These are phyloP conservation scores for Alces alces DNA, from an alignment of 2,113 vertebrate genomes.

Conservation along the genomic window DNA sequence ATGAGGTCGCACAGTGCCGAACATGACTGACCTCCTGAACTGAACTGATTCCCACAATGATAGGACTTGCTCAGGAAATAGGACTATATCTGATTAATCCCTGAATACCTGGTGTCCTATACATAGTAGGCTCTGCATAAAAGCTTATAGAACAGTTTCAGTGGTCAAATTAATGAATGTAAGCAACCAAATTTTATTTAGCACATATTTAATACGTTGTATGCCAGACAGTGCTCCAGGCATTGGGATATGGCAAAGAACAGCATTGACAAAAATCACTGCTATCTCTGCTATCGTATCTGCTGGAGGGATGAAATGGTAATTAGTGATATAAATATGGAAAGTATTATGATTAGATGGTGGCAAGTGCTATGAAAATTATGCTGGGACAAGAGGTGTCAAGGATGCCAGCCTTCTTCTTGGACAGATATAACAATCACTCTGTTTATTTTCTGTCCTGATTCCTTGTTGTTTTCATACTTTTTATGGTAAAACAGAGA, in stretches of 20 bases:
- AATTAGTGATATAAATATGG: not conserved
- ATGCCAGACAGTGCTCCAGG: not conserved
- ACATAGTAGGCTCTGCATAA: not conserved
- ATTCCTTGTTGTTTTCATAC: not conserved
- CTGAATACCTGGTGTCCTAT: not conserved
- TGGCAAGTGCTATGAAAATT: not conserved
- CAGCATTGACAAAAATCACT: not conserved
- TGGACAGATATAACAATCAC: not conserved
- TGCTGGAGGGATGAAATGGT: not conserved
- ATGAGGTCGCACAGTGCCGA: not conserved
- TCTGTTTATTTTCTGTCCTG: not conserved
- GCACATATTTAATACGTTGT: not conserved
- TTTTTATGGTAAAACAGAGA: not conserved
- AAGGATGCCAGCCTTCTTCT: not conserved
- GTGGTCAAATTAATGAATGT: not conserved
- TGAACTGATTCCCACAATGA: not conserved
- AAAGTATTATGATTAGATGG: not conserved
- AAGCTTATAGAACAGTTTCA: not conserved
- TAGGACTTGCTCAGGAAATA: slow-evolving; percentile 14
- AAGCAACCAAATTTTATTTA: not conserved
- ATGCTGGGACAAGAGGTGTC: not conserved
- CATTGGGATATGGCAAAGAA: not conserved
- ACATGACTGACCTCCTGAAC: not conserved
- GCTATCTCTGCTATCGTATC: accelerated
- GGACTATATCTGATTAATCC: not conserved